phyloP scores from a whole-genome alignment of 2,113 vertebrate species.

The Ageneiosus marmoratus region DNA sequence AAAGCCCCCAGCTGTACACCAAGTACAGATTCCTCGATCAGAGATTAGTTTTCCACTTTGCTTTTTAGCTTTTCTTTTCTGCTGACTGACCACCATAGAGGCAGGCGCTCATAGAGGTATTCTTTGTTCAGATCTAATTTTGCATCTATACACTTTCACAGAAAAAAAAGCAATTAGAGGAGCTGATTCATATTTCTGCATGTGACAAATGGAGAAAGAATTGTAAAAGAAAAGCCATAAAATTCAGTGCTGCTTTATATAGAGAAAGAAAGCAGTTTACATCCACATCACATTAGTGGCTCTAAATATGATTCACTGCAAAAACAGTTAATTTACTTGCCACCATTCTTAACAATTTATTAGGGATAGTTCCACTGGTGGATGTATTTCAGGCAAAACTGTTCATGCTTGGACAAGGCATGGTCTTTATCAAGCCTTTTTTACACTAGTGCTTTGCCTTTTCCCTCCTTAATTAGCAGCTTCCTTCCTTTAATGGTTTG shows the following conservation, averaged over 20 bases:
- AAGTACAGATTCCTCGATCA: constrained; percentile 58
- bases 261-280: neutral
- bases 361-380: constrained; percentile 3
- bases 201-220: neutral
- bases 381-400: constrained; percentile 15
- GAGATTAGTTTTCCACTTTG: constrained; percentile 55
- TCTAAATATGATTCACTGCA: constrained; percentile 24
- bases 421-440: constrained; percentile 16
- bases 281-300: constrained; percentile 16
- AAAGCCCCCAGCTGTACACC: constrained; percentile 59
- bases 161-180: constrained; percentile 41
- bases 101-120: constrained; percentile 63
- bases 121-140: constrained; percentile 66
- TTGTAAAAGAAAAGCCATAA: neutral
- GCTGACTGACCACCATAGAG: constrained; percentile 65
- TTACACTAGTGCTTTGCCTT: neutral
- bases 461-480: constrained; percentile 16
- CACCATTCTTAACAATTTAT: constrained; percentile 16
- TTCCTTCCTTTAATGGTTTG: constrained; percentile 1
- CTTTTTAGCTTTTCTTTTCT: constrained; percentile 51
- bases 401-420: constrained; percentile 24
- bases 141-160: constrained; percentile 33
- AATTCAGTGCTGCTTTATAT: constrained; percentile 20
- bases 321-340: constrained; percentile 24
- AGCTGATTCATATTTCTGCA: constrained; percentile 19